Conservation (phyloP, 92 coral and sea anemone species). For the Isaurus tuberculatus region DNA sequence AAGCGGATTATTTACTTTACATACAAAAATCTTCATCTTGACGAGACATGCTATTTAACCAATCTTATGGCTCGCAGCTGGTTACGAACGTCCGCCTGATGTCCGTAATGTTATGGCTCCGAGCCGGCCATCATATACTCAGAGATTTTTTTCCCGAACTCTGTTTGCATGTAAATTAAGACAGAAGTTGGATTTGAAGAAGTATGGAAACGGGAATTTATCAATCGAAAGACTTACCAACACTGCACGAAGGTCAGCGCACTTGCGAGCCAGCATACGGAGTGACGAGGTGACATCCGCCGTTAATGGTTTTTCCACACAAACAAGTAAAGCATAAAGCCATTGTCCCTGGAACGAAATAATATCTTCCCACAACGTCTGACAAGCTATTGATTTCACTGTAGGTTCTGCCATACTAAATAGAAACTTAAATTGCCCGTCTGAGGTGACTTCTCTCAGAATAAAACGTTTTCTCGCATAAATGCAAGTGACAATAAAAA, state of each 20-base stretch:
- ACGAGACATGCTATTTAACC: too few species aligned
- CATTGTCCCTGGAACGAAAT: constrained; percentile 79
- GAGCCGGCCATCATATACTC: too few species aligned
- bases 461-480: too few species aligned
- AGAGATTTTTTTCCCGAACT: not conserved
- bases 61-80: too few species aligned
- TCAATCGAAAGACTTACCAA: constrained; percentile 52
- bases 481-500: too few species aligned
- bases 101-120: too few species aligned
- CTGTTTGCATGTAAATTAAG: not conserved
- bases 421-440: not conserved
- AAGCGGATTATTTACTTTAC: too few species aligned
- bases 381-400: not conserved
- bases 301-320: constrained; percentile 88
- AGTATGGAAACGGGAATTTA: not conserved
- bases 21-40: too few species aligned
- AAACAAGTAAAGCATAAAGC: constrained; percentile 91
- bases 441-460: not conserved
- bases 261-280: constrained; percentile 88
- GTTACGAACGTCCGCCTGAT: too few species aligned
- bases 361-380: not conserved
- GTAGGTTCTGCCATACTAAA: too few species aligned
- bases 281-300: constrained; percentile 83
- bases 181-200: not conserved
- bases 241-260: constrained; percentile 77